Conservation (phyloP, 2,797 vertebrate species). For the Sandelia bainsii region DNA sequence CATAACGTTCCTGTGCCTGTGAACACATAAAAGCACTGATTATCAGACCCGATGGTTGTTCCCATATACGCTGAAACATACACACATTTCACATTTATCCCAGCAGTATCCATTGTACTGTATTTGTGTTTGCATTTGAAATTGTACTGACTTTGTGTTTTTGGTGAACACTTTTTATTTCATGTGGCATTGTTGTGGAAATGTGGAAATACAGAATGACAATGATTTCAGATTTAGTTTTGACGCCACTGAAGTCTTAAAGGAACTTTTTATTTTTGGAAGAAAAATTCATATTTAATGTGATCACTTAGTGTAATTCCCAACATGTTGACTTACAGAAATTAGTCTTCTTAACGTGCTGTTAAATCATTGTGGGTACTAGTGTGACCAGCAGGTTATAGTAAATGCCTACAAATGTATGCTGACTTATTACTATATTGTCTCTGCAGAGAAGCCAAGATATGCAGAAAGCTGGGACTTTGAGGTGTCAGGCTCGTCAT, state of each 20-base stretch:
- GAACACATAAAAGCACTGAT: conserved; percentile 32
- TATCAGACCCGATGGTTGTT: conserved; percentile 2
- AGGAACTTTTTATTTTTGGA: too few species aligned
- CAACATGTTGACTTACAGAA: not conserved
- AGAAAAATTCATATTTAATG: too few species aligned
- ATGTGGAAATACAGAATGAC: not conserved
- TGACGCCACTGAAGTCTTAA: too few species aligned
- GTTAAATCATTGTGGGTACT: not conserved
- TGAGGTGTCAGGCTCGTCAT: conserved; percentile 93
- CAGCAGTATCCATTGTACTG: not conserved
- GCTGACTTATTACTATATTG: not conserved
- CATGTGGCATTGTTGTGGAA: not conserved
- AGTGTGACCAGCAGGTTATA: not conserved
- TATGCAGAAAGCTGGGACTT: conserved; percentile 99
- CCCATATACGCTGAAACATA: conserved; percentile 10
- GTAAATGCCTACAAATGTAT: conserved; percentile 1
- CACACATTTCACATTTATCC: conserved; percentile 16
- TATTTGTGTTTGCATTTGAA: conserved; percentile 14
- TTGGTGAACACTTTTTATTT: conserved; percentile 5
- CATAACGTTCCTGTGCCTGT: conserved; percentile 29
- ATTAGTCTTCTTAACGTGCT: not conserved
- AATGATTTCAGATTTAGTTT: not conserved
- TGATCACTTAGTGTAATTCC: not conserved
- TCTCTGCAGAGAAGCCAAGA: conserved; percentile 89
- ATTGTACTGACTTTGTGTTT: conserved; percentile 12